A percentile compares a stretch with the other conserved stretches of the same genome.
Conservation (phyloP, 2,888 invertebrate species). For the Cataglyphis livida region DNA sequence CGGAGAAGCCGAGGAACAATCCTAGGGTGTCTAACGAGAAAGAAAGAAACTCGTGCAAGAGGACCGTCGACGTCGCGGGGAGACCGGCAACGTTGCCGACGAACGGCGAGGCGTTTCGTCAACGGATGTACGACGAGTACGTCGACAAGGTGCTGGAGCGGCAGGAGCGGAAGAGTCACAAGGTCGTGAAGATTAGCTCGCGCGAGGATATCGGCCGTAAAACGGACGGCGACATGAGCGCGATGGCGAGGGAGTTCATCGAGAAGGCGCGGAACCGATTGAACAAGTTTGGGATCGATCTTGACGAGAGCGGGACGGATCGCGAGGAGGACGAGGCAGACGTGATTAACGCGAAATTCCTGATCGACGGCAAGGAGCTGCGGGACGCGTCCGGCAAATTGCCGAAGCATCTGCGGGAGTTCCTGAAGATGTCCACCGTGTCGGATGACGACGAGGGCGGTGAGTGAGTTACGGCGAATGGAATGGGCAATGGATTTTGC, state of each 20-base stretch:
- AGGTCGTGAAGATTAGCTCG: conserved; percentile 92
- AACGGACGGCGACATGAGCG: conserved; percentile 80
- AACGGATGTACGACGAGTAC: conserved; percentile 95
- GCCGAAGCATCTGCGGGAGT: conserved; percentile 93
- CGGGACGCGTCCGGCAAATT: conserved; percentile 88
- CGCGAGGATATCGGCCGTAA: conserved; percentile 76
- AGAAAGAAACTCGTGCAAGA: not conserved
- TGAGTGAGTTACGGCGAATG: conserved; percentile 69
- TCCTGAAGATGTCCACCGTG: conserved; percentile 88
- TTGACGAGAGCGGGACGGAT: conserved; percentile 87
- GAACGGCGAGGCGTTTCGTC: conserved; percentile 90
- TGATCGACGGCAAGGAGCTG: conserved; percentile 89
- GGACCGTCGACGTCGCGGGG: conserved; percentile 49
- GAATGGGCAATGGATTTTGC: conserved; percentile 51
- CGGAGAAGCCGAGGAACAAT: not conserved
- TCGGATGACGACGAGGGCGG: conserved; percentile 67
- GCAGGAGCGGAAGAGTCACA: conserved; percentile 92
- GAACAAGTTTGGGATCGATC: conserved; percentile 89
- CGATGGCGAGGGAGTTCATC: conserved; percentile 92
- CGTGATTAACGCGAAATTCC: conserved; percentile 86
- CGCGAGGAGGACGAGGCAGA: conserved; percentile 72
- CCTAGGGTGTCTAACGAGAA: not conserved
- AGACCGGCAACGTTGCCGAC: conserved; percentile 85
- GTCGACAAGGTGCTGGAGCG: conserved; percentile 92
- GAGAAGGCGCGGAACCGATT: conserved; percentile 91